A percentile compares a stretch with the other conserved stretches of the same genome.
These are phyloP conservation scores for Procavia capensis DNA, from an alignment of 2,113 vertebrate species.

Conservation along the genomic window DNA sequence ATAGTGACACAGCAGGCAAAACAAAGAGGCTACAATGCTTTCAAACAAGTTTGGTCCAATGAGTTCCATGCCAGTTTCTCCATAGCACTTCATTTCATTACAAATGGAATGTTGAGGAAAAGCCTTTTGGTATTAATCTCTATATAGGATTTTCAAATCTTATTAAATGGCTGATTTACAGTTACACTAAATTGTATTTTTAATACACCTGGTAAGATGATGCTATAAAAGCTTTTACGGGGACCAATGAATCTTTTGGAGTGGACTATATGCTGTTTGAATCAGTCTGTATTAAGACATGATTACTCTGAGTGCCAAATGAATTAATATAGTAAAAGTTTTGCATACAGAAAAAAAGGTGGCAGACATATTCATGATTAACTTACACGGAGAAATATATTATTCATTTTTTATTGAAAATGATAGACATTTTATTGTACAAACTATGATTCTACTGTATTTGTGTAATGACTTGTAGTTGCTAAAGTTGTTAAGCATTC, in stretches of 20 bases:
- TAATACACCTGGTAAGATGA: conserved; percentile 78
- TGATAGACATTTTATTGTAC: conserved; percentile 63
- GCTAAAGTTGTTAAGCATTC: conserved; percentile 84
- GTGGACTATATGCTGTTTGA: conserved; percentile 67
- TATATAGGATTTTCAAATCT: conserved; percentile 75
- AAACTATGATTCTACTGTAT: conserved; percentile 80
- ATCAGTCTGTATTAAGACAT: conserved; percentile 83
- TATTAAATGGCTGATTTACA: conserved; percentile 82
- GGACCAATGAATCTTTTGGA: conserved; percentile 82
- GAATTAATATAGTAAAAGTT: conserved; percentile 83
- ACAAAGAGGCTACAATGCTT: neutral
- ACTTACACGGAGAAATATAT: conserved; percentile 77
- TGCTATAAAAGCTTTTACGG: conserved; percentile 86
- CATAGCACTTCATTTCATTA: neutral
- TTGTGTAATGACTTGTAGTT: conserved; percentile 86
- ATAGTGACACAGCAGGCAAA: neutral
- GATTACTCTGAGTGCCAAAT: conserved; percentile 81
- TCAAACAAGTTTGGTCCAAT: neutral
- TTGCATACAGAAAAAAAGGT: conserved; percentile 79
- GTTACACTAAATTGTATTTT: conserved; percentile 81
- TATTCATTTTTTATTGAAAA: conserved; percentile 76
- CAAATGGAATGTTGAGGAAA: conserved; percentile 66
- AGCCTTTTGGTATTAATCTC: conserved; percentile 69
- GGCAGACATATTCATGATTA: conserved; percentile 82
- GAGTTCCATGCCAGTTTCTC: neutral